Base-by-base conservation (phyloP, 2,797 vertebrate species). In the Enteromius viviparus region DNA sequence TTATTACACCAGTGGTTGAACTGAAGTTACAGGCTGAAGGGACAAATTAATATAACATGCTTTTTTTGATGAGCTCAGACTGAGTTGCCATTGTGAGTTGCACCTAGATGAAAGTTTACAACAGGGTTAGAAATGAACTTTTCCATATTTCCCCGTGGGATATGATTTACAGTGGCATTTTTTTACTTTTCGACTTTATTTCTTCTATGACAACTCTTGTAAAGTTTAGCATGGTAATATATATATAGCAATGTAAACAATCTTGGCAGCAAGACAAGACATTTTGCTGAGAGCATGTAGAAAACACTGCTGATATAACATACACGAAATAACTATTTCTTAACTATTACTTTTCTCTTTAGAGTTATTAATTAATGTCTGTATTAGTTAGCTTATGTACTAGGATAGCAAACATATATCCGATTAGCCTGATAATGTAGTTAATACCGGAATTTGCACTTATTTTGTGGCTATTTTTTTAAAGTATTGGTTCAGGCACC, bases 1-100 rank as follows among this genome's bases (percentile, higher is more conserved):
- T 75, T 79, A 75, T 75, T 74, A 66, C 62, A 66, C 60, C 62
- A 66, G 71, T 51, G n/a, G 58, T 4, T 75, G 47, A 32, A 65
- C 71, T 51, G n/a, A 66, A 51, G 70, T 60, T 53, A 9, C 45
- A 75, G 15, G 32, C 32, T 6, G 6, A 2, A 82, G n/a, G 60
- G 45, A 42, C 19, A 72, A 58, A 70, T 55, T 45, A 42, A n/a
- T 69, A 3, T 26, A 45, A 53, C 29, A 21, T 32, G 51, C 26
- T 21, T 32, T 72, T 34, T 51, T 21, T 51, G 47, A 34, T 34
- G 17, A 12, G 47, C 11, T 23, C 8, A 68, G 32, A 29, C 64
- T 69, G 49, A 53, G 40, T 40, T 79, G 47, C 2, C 1, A 9
- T n/a, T 34, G 60, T 34, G 49, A 11, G 14, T 69, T 29, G 37